Evolutionary conservation across 2,797 vertebrate species (phyloP).

Genomic region (Geotrypetes seraphini): DNA sequence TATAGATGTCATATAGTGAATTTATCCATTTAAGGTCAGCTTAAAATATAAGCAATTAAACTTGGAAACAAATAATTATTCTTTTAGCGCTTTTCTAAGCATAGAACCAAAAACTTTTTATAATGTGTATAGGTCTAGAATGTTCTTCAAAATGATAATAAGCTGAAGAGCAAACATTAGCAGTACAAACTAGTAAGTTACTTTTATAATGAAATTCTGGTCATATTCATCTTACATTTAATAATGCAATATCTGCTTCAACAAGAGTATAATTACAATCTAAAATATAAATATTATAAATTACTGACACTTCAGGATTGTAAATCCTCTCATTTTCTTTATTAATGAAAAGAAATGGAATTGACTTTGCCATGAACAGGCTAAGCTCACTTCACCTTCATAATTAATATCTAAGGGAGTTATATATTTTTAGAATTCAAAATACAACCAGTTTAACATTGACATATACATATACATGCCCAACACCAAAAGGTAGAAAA

Average conservation of each 20-base stretch:
- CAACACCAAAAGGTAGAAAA: background rate
- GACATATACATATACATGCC: background rate
- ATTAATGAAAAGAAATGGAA: constrained; percentile 20
- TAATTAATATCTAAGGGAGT: background rate
- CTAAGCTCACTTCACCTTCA: constrained; percentile 11
- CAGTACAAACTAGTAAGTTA: background rate
- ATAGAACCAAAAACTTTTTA: no score
- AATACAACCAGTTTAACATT: background rate
- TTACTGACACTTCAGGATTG: constrained; percentile 10
- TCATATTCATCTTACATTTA: constrained; percentile 10
- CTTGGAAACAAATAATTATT: no score
- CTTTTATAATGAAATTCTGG: constrained; percentile 6
- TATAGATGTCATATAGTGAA: no score
- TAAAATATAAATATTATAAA: constrained; percentile 20
- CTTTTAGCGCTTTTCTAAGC: no score
- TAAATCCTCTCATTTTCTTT: constrained; percentile 12
- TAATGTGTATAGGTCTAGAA: no score
- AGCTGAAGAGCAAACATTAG: background rate
- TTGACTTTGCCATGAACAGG: constrained; percentile 10
- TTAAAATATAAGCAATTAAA: no score
- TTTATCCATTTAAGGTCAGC: no score
- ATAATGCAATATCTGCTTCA: constrained; percentile 8
- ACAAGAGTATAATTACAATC: constrained; percentile 22
- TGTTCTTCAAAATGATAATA: no score
- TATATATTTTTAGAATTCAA: background rate